Conservation (phyloP, 2,888 invertebrate species). For the Lithophane leautieri region DNA sequence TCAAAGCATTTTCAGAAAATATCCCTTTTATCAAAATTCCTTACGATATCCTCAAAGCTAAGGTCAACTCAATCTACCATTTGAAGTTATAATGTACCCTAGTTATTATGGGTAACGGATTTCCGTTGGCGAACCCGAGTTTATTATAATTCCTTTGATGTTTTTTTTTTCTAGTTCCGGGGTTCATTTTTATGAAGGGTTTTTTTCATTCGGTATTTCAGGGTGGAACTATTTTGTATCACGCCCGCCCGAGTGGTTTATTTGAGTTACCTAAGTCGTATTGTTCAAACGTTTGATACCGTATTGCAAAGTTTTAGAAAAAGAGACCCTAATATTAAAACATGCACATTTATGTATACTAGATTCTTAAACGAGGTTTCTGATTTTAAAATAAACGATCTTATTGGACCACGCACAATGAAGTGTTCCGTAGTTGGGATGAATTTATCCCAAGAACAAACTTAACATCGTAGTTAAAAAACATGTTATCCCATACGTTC, state of each 20-base stretch:
- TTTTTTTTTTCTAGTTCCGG: constrained; percentile 69
- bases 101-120: constrained; percentile 79
- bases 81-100: constrained; percentile 74
- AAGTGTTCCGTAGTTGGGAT: too few relatives aligned
- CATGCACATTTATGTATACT: too few relatives aligned
- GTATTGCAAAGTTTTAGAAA: background rate
- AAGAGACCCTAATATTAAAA: background rate
- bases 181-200: constrained; percentile 28
- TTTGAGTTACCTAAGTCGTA: constrained; percentile 2
- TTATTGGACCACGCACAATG: too few relatives aligned
- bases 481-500: too few relatives aligned
- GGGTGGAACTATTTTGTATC: constrained; percentile 31
- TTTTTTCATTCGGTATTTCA: constrained; percentile 30
- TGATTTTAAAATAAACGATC: too few relatives aligned
- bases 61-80: constrained; percentile 68
- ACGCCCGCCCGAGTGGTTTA: background rate
- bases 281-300: background rate
- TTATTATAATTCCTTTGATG: constrained; percentile 80
- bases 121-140: constrained; percentile 72
- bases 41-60: constrained; percentile 69
- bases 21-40: constrained; percentile 57
- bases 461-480: too few relatives aligned
- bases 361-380: too few relatives aligned
- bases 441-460: too few relatives aligned
- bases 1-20: constrained; percentile 45